phyloP scores from a whole-genome alignment of 2,888 invertebrate species.

The Thyatira batis region DNA sequence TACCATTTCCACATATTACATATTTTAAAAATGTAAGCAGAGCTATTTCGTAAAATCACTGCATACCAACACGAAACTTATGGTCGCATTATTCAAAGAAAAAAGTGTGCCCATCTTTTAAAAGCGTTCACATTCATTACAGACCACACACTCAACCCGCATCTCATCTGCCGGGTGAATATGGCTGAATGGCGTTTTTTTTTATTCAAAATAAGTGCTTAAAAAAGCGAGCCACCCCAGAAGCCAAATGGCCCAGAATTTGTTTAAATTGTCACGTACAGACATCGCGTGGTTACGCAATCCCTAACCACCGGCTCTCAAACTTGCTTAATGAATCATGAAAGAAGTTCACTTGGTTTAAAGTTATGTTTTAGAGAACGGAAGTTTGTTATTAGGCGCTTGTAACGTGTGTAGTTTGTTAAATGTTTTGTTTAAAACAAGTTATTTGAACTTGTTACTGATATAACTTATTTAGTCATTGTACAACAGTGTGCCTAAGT shows the following conservation, averaged over 20 bases:
- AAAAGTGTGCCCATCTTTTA: constrained; percentile 30
- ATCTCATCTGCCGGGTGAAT: constrained; percentile 63
- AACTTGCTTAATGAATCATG: constrained; percentile 33
- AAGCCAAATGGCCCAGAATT: constrained; percentile 82
- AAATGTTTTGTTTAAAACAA: no score
- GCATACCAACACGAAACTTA: background rate
- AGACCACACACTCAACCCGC: constrained; percentile 76
- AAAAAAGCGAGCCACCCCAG: constrained; percentile 76
- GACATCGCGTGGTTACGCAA: constrained; percentile 76
- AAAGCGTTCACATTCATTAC: constrained; percentile 32
- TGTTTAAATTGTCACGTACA: constrained; percentile 83
- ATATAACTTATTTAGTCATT: no score
- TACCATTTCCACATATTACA: no score
- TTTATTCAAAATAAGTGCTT: constrained; percentile 76
- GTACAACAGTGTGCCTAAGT: background rate
- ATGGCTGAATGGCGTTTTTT: constrained; percentile 60
- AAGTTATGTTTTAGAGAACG: background rate
- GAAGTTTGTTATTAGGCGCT: background rate
- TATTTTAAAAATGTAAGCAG: no score
- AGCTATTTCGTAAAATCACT: no score
- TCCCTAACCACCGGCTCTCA: constrained; percentile 58
- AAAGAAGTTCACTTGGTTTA: background rate
- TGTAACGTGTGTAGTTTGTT: background rate
- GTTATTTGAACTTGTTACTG: no score
- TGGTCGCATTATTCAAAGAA: constrained; percentile 25